Conservation (phyloP, 2,113 vertebrate species). For the Laticauda colubrina region DNA sequence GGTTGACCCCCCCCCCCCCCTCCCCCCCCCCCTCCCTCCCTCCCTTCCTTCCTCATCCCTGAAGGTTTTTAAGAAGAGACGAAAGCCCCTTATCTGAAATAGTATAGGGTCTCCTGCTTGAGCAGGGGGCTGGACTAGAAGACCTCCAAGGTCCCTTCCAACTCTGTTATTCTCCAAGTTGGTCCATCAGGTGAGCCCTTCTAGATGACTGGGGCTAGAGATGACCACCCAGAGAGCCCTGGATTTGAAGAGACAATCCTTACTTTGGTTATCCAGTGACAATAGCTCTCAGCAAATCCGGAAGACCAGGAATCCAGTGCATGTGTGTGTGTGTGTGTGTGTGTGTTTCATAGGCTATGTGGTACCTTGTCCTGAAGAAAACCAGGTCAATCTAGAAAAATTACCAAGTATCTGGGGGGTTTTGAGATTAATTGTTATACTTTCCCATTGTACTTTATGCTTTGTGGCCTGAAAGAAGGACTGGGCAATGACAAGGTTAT, state of each 20-base stretch:
- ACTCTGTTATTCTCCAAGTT: too few relatives aligned
- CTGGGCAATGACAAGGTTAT: not conserved
- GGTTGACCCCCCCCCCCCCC: too few relatives aligned
- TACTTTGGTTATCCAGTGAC: too few relatives aligned
- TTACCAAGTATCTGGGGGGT: not conserved
- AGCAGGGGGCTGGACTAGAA: too few relatives aligned
- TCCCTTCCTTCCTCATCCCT: too few relatives aligned
- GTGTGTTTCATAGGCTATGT: not conserved
- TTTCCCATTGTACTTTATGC: not conserved
- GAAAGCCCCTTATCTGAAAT: too few relatives aligned
- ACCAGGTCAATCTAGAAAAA: conserved; percentile 14
- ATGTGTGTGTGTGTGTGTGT: not conserved
- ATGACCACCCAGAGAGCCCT: not conserved
- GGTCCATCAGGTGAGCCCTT: accelerated
- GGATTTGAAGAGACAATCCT: not conserved
- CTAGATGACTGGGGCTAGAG: not conserved
- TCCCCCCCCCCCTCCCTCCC: too few relatives aligned
- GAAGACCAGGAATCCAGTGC: not conserved
- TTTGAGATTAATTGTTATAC: not conserved
- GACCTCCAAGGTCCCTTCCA: too few relatives aligned
- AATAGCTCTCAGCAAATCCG: not conserved
- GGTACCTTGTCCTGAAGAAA: conserved; percentile 21
- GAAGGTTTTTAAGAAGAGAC: too few relatives aligned
- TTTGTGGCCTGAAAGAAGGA: not conserved
- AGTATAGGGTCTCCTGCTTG: too few relatives aligned